Percentiles rank a stretch among this genome's conserved stretches.
Evolutionary conservation across 2,888 invertebrate genomes (phyloP).

Genomic region (Epinotia ramella): DNA sequence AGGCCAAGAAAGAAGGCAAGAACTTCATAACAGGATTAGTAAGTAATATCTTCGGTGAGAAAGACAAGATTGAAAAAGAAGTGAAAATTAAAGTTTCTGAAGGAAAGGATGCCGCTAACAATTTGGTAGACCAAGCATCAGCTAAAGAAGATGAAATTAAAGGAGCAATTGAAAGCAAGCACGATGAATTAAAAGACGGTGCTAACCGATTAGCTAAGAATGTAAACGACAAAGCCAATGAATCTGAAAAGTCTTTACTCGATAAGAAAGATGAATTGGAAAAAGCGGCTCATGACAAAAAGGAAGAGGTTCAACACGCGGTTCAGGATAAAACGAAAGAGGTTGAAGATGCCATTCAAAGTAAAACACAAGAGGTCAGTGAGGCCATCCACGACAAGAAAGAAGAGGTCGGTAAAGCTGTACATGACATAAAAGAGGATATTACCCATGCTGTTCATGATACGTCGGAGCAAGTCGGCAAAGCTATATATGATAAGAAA

Average conservation of each 20-base stretch:
- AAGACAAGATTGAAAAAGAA: constrained; percentile 77
- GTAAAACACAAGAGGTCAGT: constrained; percentile 52
- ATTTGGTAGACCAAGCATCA: constrained; percentile 66
- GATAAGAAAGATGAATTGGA: constrained; percentile 47
- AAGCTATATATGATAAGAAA: constrained; percentile 49
- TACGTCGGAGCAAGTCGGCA: constrained; percentile 50
- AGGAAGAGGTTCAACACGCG: constrained; percentile 49
- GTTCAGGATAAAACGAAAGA: constrained; percentile 48
- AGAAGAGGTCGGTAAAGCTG: constrained; percentile 56
- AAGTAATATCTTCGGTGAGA: constrained; percentile 78
- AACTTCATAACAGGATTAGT: constrained; percentile 78
- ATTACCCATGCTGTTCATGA: constrained; percentile 43
- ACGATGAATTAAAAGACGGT: constrained; percentile 61
- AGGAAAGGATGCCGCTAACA: constrained; percentile 71
- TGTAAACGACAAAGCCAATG: constrained; percentile 58
- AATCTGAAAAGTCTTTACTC: constrained; percentile 56
- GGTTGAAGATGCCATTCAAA: constrained; percentile 52
- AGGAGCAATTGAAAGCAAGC: constrained; percentile 61
- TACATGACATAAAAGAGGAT: constrained; percentile 48
- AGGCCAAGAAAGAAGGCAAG: constrained; percentile 79
- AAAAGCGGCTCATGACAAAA: constrained; percentile 47
- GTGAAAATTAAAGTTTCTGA: constrained; percentile 71
- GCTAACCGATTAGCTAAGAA: constrained; percentile 54
- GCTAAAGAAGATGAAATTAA: constrained; percentile 69
- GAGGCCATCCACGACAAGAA: constrained; percentile 43